phyloP scores from a whole-genome alignment of 2,888 invertebrate genomes.

The Metalampra italica region DNA sequence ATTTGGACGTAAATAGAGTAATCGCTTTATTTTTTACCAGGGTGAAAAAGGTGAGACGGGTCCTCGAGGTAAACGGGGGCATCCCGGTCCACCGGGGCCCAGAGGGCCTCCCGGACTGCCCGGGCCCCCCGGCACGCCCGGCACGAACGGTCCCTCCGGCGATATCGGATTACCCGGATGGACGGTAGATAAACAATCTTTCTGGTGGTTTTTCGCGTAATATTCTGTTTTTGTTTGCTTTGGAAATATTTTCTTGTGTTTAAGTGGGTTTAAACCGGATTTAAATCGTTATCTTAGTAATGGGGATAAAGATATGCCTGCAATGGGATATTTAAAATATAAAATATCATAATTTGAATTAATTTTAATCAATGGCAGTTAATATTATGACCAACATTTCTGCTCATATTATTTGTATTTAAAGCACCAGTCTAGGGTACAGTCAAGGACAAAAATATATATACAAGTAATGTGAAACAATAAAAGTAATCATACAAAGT shows the following conservation, averaged over 20 bases:
- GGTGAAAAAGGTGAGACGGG: slow-evolving; percentile 70
- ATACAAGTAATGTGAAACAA: no score
- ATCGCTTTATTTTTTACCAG: slow-evolving; percentile 25
- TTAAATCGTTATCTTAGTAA: no score
- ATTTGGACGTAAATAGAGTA: no score
- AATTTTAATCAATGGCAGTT: no score
- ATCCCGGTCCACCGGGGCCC: slow-evolving; percentile 88
- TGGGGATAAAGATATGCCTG: no score
- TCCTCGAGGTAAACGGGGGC: slow-evolving; percentile 80
- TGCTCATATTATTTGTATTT: no score
- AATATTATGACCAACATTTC: no score
- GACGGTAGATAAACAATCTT: slow-evolving; percentile 72
- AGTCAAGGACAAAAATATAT: no score
- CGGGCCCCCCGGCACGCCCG: slow-evolving; percentile 84
- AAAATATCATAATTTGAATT: no score
- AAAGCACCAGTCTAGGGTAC: no score
- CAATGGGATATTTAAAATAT: no score
- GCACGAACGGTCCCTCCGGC: slow-evolving; percentile 83
- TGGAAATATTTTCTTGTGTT: slow-evolving; percentile 5
- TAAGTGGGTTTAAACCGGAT: not conserved
- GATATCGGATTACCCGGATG: slow-evolving; percentile 89
- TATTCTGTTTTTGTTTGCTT: slow-evolving; percentile 4
- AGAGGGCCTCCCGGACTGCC: slow-evolving; percentile 85
- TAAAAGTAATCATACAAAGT: no score
- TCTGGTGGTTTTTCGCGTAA: slow-evolving; percentile 2